Evolutionary conservation across 2,888 invertebrate species (phyloP), one percentile per base, ranked within the genome.

Genomic region (Lasioglossum marginatum): DNA sequence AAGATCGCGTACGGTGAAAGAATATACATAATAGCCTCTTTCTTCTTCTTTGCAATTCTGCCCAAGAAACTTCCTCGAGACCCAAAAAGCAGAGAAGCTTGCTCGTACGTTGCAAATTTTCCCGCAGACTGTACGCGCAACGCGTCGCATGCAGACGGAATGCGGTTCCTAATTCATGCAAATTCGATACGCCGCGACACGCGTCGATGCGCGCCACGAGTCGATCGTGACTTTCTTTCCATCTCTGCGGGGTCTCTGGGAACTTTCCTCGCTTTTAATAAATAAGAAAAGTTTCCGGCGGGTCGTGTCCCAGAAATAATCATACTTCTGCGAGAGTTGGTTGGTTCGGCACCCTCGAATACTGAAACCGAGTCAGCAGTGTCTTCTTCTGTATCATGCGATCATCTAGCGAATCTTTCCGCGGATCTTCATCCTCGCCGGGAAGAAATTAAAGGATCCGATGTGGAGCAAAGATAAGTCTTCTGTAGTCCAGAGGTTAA

Each of bases 201-300:
- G n/a, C 60, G 43, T 43, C 60, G 60, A 19, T 37, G 81, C n/a
- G 37, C 16, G n/a, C 72, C 37, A 37, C 34, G 74, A 48, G 14
- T 68, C 45, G 1, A 45, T 37, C 45, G 45, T 14, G 45, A 34
- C 34, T 71, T n/a, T 27, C 27, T 37, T 60, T 23, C 66, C 31
- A 3, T 77, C 19, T 27, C 31, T 2, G 37, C 14, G 3, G 14
- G 48, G 1, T 23, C 23, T 6, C 34, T 12, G 6, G 5, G 23
- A 75, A 63, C 75, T 83, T 63, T 43, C 40, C 8, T 8, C 10
- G 3, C 10, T 16, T 27, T 43, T 82, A 83, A 82, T 72, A 83
- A 83, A 81, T 43, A 82, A 63, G 83, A 75, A 81, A 81, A 83
- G 82, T 83, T 82, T 31, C 19, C 2, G 5, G 57, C 8, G 10